These are phyloP conservation scores for Chaetorhynchus papuensis DNA, from an alignment of 2,113 vertebrate species.

Conservation along the genomic window DNA sequence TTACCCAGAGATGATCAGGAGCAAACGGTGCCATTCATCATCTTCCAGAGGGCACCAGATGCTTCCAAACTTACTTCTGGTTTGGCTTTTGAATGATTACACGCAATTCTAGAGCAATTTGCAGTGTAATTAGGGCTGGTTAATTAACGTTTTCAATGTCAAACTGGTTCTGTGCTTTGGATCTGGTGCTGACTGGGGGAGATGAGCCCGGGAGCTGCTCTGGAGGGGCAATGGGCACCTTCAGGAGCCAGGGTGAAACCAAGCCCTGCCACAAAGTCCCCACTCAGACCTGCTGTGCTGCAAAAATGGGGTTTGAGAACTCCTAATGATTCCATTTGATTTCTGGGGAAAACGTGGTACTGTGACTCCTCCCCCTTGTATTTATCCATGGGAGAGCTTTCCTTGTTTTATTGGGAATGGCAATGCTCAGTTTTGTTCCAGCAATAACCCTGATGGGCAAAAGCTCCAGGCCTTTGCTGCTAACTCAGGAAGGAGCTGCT, in stretches of 20 bases:
- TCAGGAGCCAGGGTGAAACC: not conserved
- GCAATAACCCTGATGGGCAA: not conserved
- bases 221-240: not conserved
- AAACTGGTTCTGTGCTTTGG: not conserved
- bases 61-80: not conserved
- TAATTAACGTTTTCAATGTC: not conserved
- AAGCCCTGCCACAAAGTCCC: not conserved
- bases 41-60: slow-evolving; percentile 29
- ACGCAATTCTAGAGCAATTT: not conserved
- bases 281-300: not conserved
- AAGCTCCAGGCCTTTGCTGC: not conserved
- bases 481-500: not conserved
- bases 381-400: fast-evolving
- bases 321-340: not conserved
- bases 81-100: not conserved
- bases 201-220: not conserved
- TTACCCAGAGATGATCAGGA: not conserved
- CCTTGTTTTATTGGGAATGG: not conserved
- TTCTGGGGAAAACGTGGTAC: not conserved
- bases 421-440: fast-evolving
- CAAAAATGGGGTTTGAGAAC: fast-evolving
- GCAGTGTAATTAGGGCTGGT: not conserved
- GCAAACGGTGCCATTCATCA: not conserved
- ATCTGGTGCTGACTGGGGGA: not conserved
- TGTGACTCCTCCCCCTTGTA: too few species aligned